Conservation (phyloP, 2,113 vertebrate species). For the Tonatia bakeri region DNA sequence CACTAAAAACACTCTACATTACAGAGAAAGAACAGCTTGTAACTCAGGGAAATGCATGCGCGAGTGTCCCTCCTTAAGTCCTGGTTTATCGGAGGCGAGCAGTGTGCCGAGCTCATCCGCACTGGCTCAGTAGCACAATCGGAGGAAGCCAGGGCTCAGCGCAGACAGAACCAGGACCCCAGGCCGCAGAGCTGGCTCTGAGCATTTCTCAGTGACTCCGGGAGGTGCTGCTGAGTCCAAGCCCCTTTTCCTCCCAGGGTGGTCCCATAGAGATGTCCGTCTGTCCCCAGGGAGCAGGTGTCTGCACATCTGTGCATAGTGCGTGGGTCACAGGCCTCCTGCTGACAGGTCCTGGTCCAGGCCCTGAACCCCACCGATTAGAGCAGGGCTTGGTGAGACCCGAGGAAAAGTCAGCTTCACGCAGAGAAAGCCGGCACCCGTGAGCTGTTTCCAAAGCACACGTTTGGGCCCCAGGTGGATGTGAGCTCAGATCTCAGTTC, state of each 20-base stretch:
- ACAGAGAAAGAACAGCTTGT: neutral
- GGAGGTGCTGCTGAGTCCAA: neutral
- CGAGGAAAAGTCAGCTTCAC: neutral
- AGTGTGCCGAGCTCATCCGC: neutral
- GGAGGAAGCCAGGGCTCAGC: neutral
- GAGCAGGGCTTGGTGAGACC: neutral
- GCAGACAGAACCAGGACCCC: neutral
- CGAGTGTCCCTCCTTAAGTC: neutral
- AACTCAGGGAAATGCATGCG: neutral
- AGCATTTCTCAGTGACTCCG: neutral
- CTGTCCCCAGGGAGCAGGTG: too few species aligned
- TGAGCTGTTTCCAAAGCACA: neutral
- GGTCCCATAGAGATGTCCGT: neutral
- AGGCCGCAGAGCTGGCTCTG: neutral
- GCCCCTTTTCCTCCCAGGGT: neutral
- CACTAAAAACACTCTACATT: neutral
- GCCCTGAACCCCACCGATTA: neutral
- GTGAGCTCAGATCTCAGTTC: neutral
- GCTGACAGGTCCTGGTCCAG: neutral
- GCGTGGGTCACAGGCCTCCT: neutral
- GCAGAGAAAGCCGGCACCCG: neutral
- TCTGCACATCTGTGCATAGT: neutral
- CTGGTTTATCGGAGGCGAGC: neutral
- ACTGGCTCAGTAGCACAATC: accelerated
- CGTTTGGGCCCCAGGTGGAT: neutral